Evolutionary conservation across 2,888 invertebrate species (phyloP).

Genomic region (Ornithoptera priamus): DNA sequence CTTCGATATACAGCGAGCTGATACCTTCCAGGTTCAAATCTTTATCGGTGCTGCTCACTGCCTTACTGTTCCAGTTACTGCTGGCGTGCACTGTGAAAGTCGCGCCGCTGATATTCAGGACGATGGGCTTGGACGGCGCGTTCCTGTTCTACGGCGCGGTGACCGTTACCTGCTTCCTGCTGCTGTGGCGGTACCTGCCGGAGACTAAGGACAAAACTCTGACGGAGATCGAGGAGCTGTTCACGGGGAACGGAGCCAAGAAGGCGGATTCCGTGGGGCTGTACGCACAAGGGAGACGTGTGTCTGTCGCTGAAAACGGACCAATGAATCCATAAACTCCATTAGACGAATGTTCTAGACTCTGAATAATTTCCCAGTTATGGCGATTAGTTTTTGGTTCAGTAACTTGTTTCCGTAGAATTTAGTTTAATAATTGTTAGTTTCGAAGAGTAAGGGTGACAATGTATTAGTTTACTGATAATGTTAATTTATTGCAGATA

Average conservation of each 20-base stretch:
- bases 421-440: too few relatives aligned
- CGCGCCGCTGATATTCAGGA: constrained; percentile 41
- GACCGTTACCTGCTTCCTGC: constrained; percentile 38
- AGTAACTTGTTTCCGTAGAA: too few relatives aligned
- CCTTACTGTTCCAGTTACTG: constrained; percentile 37
- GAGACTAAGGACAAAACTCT: constrained; percentile 45
- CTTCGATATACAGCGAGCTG: constrained; percentile 44
- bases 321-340: too few relatives aligned
- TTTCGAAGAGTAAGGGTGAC: too few relatives aligned
- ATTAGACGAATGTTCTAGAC: too few relatives aligned
- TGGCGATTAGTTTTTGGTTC: too few relatives aligned
- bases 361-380: too few relatives aligned
- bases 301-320: too few relatives aligned
- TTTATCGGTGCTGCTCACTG: constrained; percentile 36
- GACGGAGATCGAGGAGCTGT: constrained; percentile 39
- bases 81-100: constrained; percentile 43
- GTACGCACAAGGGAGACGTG: too few relatives aligned
- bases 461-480: too few relatives aligned
- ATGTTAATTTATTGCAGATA: too few relatives aligned
- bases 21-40: constrained; percentile 42
- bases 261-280: neutral
- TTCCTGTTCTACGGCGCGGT: constrained; percentile 45
- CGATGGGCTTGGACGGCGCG: constrained; percentile 41
- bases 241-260: constrained; percentile 4
- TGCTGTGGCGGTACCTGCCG: constrained; percentile 44